Evolutionary conservation across 2,113 vertebrate species (phyloP), one percentile per base, ranked within the genome.

Genomic region (Sander lucioperca): DNA sequence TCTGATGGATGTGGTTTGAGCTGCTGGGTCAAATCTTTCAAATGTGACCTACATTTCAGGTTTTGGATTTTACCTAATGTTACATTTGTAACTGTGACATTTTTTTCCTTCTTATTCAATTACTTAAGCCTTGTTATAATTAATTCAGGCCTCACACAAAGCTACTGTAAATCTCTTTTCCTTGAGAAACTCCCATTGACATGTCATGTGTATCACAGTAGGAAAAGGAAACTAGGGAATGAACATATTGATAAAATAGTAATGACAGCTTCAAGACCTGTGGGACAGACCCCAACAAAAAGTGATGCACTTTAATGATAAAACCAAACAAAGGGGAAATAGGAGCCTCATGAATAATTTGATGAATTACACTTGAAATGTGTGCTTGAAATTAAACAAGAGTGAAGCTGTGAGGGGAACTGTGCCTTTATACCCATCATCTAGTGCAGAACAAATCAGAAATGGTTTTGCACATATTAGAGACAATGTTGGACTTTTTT

Each of bases 291-390:
- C 15, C 8, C 13, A 21, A 84, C 53, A 86, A 77, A 87, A 70
- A 80, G 80, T 89, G 86, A 82, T 76, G 77, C 62, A 67, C 71
- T 86, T 67, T 68, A 92, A 82, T 85, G 84, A 91, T 84, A 58
- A 83, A 88, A 88, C 67, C 69, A 89, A 75, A 80, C 83, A 74
- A 57, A 12, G 23, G 65, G 54, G 80, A 87, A 83, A 81, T 76
- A 61, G 43, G 51, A 86, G 56, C 71, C 13, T 74, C 76, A 76
- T 88, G 80, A 91, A 92, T 87, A 85, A 90, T 89, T 89, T 56
- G 70, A 51, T 72, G 47, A 76, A 74, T 81, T 58, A 43, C 43
- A 74, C 48, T 50, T 43, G 27, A 15, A 74, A 54, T 71, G 56
- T 66, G 51, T 50, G 62, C 39, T 66, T 80, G 70, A 78, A 85